These are phyloP conservation scores for Anthopleura sola DNA, from an alignment of 64 coral and sea anemone species.

Conservation along the genomic window DNA sequence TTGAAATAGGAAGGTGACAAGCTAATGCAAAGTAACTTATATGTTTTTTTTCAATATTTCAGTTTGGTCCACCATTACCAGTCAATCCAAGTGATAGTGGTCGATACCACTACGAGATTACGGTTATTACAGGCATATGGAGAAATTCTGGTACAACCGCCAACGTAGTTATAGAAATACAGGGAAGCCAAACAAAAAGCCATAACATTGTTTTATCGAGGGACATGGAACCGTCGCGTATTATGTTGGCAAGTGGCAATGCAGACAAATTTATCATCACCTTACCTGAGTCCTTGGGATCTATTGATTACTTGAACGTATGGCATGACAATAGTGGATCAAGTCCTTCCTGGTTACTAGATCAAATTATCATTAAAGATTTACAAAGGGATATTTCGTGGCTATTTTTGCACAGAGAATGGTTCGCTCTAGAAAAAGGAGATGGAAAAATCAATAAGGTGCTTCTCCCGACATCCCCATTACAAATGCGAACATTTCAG, in stretches of 20 bases:
- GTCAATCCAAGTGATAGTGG: background rate
- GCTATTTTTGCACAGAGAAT: conserved; percentile 50
- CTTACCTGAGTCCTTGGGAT: conserved; percentile 28
- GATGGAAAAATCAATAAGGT: conserved; percentile 64
- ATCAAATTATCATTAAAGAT: conserved; percentile 41
- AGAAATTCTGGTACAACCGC: conserved; percentile 58
- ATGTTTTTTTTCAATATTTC: background rate
- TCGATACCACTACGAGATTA: conserved; percentile 16
- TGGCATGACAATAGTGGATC: conserved; percentile 67
- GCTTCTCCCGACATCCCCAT: conserved; percentile 15
- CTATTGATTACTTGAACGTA: conserved; percentile 35
- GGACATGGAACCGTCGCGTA: conserved; percentile 17
- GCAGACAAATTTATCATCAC: conserved; percentile 52
- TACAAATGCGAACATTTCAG: conserved; percentile 48
- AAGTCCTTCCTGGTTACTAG: conserved; percentile 67
- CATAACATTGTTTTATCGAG: conserved; percentile 37
- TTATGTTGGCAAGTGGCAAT: conserved; percentile 42
- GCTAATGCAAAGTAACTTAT: background rate
- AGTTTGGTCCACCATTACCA: conserved; percentile 43
- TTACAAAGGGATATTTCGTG: conserved; percentile 16
- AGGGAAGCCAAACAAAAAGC: conserved; percentile 64
- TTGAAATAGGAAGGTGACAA: too few species aligned
- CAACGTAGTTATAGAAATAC: conserved; percentile 60
- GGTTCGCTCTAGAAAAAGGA: conserved; percentile 57
- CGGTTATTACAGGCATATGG: conserved; percentile 25